Conservation (phyloP, 2,888 invertebrate species). For the Allolobophora icterica region DNA sequence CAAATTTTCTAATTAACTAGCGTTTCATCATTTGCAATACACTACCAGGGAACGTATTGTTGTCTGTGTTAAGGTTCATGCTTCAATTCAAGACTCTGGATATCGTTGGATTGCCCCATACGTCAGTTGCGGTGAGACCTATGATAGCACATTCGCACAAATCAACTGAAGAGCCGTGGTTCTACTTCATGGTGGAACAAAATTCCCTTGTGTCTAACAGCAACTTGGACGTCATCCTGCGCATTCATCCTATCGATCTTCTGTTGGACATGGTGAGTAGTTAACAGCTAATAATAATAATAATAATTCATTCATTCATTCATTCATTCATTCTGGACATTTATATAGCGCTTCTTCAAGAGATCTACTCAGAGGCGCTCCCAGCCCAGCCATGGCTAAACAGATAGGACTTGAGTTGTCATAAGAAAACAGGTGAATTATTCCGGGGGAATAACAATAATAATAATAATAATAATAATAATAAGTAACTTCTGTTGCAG, state of each 20-base stretch:
- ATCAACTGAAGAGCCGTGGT: constrained; percentile 65
- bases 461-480: not conserved
- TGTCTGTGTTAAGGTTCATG: constrained; percentile 69
- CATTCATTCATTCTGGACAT: too few species aligned
- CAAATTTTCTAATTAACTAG: not conserved
- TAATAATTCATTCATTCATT: not conserved
- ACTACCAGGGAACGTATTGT: not conserved
- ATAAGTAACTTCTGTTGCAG: not conserved
- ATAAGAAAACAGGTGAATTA: too few species aligned
- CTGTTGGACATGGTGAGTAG: not conserved
- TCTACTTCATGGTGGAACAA: constrained; percentile 86
- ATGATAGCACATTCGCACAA: constrained; percentile 72
- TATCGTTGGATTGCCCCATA: constrained; percentile 67
- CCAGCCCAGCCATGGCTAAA: too few species aligned
- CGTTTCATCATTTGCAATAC: too few species aligned
- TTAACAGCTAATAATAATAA: not conserved
- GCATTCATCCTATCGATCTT: not conserved
- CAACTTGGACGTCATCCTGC: not conserved
- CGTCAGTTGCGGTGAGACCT: constrained; percentile 70
- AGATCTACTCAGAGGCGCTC: too few species aligned
- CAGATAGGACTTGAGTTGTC: too few species aligned
- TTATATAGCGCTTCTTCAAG: too few species aligned
- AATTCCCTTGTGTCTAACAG: constrained; percentile 78
- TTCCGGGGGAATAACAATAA: not conserved
- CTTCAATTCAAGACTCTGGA: constrained; percentile 77